Conservation (phyloP, 2,797 vertebrate species). For the Catostomus latipinnis region DNA sequence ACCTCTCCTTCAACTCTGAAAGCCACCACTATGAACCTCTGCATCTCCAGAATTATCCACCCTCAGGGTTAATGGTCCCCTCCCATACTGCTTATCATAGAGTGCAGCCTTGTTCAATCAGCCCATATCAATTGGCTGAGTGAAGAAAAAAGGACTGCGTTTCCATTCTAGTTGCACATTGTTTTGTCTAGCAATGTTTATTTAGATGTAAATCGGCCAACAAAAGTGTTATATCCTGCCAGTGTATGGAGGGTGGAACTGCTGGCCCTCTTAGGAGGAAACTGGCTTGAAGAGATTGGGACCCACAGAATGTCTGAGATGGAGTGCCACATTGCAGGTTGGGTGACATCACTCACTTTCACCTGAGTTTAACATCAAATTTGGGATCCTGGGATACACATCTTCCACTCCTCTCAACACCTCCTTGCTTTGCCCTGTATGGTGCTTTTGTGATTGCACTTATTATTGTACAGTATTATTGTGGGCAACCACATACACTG, state of each 20-base stretch:
- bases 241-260: constrained; percentile 80
- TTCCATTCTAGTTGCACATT: constrained; percentile 87
- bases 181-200: constrained; percentile 91
- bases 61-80: constrained; percentile 60
- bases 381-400: constrained; percentile 67
- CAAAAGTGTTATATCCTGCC: constrained; percentile 93
- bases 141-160: constrained; percentile 76
- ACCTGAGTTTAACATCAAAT: constrained; percentile 45
- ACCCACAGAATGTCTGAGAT: constrained; percentile 77
- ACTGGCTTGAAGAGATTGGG: constrained; percentile 80
- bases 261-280: constrained; percentile 80
- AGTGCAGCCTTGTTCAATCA: constrained; percentile 84
- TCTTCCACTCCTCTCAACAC: constrained; percentile 71
- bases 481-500: constrained; percentile 35
- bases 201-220: constrained; percentile 93
- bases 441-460: constrained; percentile 50
- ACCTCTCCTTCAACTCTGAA: constrained; percentile 40
- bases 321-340: constrained; percentile 68
- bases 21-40: constrained; percentile 28
- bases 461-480: constrained; percentile 53
- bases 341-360: constrained; percentile 77
- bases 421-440: constrained; percentile 29
- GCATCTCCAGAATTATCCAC: constrained; percentile 64
- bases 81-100: constrained; percentile 82
- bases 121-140: constrained; percentile 79